Evolutionary conservation across 2,113 vertebrate genomes (phyloP).

Genomic region (Empidonax alnorum): DNA sequence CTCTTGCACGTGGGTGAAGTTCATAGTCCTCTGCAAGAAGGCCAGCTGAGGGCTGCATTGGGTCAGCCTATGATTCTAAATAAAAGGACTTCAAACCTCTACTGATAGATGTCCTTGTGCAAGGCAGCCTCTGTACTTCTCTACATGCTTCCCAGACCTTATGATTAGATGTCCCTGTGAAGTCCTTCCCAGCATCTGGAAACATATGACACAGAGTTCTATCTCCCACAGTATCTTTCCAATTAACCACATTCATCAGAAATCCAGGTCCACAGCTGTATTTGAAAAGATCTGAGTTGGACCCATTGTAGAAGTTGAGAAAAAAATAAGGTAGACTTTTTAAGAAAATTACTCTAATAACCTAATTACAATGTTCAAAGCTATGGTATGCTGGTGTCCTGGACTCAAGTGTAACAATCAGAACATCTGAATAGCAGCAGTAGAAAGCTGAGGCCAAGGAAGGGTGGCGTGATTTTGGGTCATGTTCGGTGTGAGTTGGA

Average conservation of each 20-base stretch:
- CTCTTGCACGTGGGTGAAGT: neutral
- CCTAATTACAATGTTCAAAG: neutral
- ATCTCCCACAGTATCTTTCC: neutral
- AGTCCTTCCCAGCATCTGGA: neutral
- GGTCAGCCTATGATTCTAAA: neutral
- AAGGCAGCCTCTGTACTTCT: neutral
- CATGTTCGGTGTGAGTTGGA: neutral
- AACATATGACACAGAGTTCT: no score
- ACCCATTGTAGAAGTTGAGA: neutral
- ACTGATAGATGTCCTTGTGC: neutral
- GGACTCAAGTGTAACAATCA: neutral
- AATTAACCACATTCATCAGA: neutral
- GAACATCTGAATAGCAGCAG: neutral
- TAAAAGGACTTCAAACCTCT: neutral
- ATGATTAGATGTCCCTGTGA: neutral
- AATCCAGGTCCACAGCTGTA: rapidly evolving
- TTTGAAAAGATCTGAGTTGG: neutral
- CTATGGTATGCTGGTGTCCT: neutral
- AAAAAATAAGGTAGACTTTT: neutral
- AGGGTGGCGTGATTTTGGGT: neutral
- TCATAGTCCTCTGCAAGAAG: neutral
- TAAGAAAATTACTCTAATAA: neutral
- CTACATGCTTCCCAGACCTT: neutral
- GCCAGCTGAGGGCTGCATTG: neutral
- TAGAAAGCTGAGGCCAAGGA: neutral